Conservation (phyloP, 2,113 vertebrate genomes). For the Mobula birostris region DNA sequence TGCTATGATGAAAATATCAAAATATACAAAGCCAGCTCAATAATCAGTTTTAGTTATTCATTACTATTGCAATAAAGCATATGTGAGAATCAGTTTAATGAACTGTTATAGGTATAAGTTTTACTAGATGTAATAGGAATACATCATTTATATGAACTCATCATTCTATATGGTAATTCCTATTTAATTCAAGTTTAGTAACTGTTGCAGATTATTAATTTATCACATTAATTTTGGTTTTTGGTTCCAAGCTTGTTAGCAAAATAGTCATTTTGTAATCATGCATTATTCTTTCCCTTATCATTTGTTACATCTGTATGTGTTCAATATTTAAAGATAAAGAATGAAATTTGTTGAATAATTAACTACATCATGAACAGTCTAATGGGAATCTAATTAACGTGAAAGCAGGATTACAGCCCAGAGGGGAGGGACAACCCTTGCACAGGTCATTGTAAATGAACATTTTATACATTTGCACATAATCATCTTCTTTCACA, state of each 20-base stretch:
- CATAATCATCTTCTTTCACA: conserved; percentile 31
- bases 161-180: conserved; percentile 11
- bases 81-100: conserved; percentile 9
- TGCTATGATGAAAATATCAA: not conserved
- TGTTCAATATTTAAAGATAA: conserved; percentile 39
- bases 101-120: not conserved
- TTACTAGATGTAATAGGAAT: not conserved
- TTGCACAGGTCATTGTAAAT: conserved; percentile 35
- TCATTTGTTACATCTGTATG: conserved; percentile 19
- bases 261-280: conserved; percentile 34
- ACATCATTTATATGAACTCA: not conserved
- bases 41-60: not conserved
- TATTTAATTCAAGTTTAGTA: not conserved
- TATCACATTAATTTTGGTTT: conserved; percentile 17
- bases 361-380: conserved; percentile 34
- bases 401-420: conserved; percentile 31
- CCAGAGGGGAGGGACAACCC: conserved; percentile 30
- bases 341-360: conserved; percentile 38
- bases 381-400: conserved; percentile 38
- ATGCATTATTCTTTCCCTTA: conserved; percentile 34
- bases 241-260: conserved; percentile 32
- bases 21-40: not conserved
- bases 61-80: not conserved
- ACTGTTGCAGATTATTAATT: conserved; percentile 27
- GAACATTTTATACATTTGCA: conserved; percentile 3